Evolutionary conservation across 1,140 invertebrate genomes (phyloP).

Genomic region (Drosophila burlai): DNA sequence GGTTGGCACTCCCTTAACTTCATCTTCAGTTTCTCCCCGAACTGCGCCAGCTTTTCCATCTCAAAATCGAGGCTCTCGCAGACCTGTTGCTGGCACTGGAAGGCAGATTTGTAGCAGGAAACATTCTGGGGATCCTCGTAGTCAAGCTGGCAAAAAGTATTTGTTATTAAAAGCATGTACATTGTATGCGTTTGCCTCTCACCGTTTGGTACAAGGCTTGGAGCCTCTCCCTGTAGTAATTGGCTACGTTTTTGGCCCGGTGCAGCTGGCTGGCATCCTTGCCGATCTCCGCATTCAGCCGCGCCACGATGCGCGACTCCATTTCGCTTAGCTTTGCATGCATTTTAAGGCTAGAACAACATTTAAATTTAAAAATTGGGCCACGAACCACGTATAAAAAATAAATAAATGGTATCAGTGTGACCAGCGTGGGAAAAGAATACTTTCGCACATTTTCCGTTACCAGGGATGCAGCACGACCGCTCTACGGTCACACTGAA

Average conservation of each 20-base stretch:
- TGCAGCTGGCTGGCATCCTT: slow-evolving; percentile 86
- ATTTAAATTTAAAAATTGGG: slow-evolving; percentile 50
- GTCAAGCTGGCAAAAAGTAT: slow-evolving; percentile 85
- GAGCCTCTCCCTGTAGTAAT: slow-evolving; percentile 85
- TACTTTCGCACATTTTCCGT: not conserved
- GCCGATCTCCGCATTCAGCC: slow-evolving; percentile 87
- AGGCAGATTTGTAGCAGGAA: slow-evolving; percentile 87
- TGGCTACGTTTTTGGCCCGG: slow-evolving; percentile 67
- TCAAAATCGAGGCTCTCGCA: slow-evolving; percentile 86
- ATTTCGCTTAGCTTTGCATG: slow-evolving; percentile 60
- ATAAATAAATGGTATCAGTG: slow-evolving; percentile 56
- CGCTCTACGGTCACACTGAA: not conserved
- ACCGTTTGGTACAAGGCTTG: slow-evolving; percentile 80
- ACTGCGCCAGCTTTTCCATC: slow-evolving; percentile 85
- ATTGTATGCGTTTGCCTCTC: slow-evolving; percentile 1
- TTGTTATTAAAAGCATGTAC: slow-evolving; percentile 10
- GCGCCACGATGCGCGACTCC: slow-evolving; percentile 85
- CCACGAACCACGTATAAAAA: slow-evolving; percentile 75
- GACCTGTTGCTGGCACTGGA: slow-evolving; percentile 87
- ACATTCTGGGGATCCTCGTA: slow-evolving; percentile 87
- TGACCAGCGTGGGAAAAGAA: slow-evolving; percentile 1
- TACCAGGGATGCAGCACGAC: not conserved
- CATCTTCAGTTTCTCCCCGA: slow-evolving; percentile 85
- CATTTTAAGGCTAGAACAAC: slow-evolving; percentile 51
- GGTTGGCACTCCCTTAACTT: slow-evolving; percentile 86